Evolutionary conservation across 2,113 vertebrate genomes (phyloP).

Genomic region (Leucopternis melanops): DNA sequence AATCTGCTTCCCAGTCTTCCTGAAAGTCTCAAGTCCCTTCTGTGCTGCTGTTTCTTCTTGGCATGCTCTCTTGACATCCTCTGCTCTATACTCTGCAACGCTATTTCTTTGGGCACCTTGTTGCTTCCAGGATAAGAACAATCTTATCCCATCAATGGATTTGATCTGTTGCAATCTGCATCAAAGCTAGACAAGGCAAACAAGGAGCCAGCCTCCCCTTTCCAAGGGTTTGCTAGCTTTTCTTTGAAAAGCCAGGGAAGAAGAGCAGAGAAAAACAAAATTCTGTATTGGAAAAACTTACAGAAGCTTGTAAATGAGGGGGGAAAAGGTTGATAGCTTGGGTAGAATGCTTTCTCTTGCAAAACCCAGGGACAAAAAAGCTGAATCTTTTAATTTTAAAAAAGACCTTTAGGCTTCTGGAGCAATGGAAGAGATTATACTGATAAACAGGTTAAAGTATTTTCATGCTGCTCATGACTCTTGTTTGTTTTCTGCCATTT

Average conservation of each 20-base stretch:
- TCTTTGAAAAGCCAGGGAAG: not conserved
- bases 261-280: not conserved
- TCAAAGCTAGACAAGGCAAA: not conserved
- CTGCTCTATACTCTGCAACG: not conserved
- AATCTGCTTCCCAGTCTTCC: not conserved
- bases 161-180: not conserved
- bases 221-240: not conserved
- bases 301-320: not conserved
- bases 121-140: not conserved
- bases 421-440: not conserved
- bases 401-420: not conserved
- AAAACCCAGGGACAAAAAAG: not conserved
- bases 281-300: not conserved
- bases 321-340: not conserved
- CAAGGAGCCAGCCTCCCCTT: not conserved
- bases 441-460: not conserved
- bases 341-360: not conserved
- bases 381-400: not conserved
- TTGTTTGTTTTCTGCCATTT: not conserved
- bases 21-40: not conserved
- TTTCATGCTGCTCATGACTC: not conserved
- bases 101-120: not conserved
- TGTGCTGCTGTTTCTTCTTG: not conserved
- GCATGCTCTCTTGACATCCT: not conserved
- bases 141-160: accelerated